Evolutionary conservation across 2,113 vertebrate species (phyloP), one percentile per base, ranked within the genome.

Genomic region (Carassius auratus): DNA sequence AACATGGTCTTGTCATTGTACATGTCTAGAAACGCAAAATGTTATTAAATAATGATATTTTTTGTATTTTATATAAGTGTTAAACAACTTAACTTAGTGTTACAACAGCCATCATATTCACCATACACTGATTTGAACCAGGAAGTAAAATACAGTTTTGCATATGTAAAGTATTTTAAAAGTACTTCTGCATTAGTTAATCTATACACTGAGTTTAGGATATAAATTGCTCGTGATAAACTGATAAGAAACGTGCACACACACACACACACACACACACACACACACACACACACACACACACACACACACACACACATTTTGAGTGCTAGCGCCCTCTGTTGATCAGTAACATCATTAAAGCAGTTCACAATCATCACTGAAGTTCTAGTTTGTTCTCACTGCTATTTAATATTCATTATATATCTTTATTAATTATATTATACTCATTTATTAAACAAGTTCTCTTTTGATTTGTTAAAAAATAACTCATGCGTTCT

Each of bases 251-350:
- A 57, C 64, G 30, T 30, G 30, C 30, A 2, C 57, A 77, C 78
- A 50, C 77, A 82, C 83, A 50, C 30, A 2, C 57, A 77, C 78
- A 50, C 77, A 82, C 83, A 50, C 77, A 33, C 64, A 93, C 93
- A 73, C 3, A 2, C 57, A 77, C 78, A 50, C 77, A 82, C 83
- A 50, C 77, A 33, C 64, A 93, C n/a, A n/a, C n/a, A n/a, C n/a
- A n/a, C n/a, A n/a, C n/a, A n/a, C n/a, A n/a, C n/a, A n/a, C n/a
- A n/a, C n/a, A n/a, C n/a, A n/a, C n/a, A n/a, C n/a, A n/a, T n/a
- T n/a, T 93, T 95, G 93, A 91, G 86, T 91, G 45, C 80, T 92
- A 91, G 93, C 93, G 92, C 94, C 94, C 94, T 95, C 94, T 95
- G 87, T 94, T 92, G 94, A 89, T 76, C 21, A 73, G 52, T 2